These are phyloP conservation scores for Chaetodon trifasciatus DNA, from an alignment of 2,797 vertebrate species.

Conservation along the genomic window DNA sequence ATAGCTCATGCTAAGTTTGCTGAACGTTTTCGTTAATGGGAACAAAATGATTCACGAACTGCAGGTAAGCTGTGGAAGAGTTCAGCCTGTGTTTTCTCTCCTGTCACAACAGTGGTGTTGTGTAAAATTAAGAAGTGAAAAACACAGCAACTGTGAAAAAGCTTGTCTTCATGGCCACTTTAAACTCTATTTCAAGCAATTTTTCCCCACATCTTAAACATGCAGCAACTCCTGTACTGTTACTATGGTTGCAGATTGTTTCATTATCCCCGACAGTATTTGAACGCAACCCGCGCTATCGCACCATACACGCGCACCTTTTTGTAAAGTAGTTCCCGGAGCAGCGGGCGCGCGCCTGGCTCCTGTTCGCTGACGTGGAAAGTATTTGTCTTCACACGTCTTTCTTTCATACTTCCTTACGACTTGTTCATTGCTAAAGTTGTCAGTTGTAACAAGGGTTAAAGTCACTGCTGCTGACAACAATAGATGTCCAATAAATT, in stretches of 20 bases:
- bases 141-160: too few relatives aligned
- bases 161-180: too few relatives aligned
- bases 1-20: too few relatives aligned
- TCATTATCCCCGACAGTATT: background rate
- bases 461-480: background rate
- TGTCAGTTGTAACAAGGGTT: background rate
- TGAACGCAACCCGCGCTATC: conserved; percentile 42
- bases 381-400: background rate
- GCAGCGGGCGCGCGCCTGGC: conserved; percentile 42
- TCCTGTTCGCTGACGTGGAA: conserved; percentile 58
- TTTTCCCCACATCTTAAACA: background rate
- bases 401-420: background rate
- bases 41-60: too few relatives aligned
- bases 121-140: too few relatives aligned
- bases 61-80: too few relatives aligned
- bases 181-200: background rate
- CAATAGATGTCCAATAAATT: background rate
- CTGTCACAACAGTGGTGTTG: too few relatives aligned
- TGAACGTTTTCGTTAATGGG: too few relatives aligned
- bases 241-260: background rate
- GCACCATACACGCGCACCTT: conserved; percentile 21
- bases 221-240: background rate
- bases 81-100: too few relatives aligned
- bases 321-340: conserved; percentile 40
- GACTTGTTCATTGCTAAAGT: background rate